Base-by-base conservation (phyloP, 2,797 vertebrate genomes). In the Petrocephalus sullivani region DNA sequence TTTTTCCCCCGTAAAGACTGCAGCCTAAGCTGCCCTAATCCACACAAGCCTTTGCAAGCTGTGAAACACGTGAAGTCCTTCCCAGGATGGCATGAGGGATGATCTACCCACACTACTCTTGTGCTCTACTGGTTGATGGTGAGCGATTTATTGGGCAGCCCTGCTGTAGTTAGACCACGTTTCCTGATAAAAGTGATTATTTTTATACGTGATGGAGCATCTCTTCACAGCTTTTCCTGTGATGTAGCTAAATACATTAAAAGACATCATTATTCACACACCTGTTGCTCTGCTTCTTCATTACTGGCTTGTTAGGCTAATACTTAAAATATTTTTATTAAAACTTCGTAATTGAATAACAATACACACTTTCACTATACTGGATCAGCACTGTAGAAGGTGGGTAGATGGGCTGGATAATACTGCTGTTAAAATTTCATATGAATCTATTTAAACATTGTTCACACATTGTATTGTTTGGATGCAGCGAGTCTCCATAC, bases 231-330 rank as follows among this genome's bases (percentile, higher is more conserved):
- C 94, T 95, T 94, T 92, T 92, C 94, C 90, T 95, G 94, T 95
- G 93, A 91, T 86, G 19, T 93, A 93, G 94, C 94, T 92, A 92
- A 95, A 94, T 94, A 96, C 95, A 96, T 95, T 96, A 96, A 96
- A 93, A 93, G n/a, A 92, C 90, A 23, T 92, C 92, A 93, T 94
- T 92, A 92, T 94, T 91, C 93, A 16, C 14, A 33, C 14, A 19
- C 56, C 23, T 81, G 60, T 19, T 64, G 46, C 21, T 88, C 75
- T 64, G 5, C 82, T 83, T 88, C 75, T 88, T 84, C 3, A 75
- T 9, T 75, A 75, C 28, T 75, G 67, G 67, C 28, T 41, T 75
- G 23, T 75, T 37, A 37, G 33, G 6, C 5, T 37, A 33, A 75
- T 37, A 33, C 14, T 37, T 71, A 14, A 71, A 71, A 71, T 28